Conservation (phyloP, 2,797 vertebrate genomes). For the Clarias laeviceps region DNA sequence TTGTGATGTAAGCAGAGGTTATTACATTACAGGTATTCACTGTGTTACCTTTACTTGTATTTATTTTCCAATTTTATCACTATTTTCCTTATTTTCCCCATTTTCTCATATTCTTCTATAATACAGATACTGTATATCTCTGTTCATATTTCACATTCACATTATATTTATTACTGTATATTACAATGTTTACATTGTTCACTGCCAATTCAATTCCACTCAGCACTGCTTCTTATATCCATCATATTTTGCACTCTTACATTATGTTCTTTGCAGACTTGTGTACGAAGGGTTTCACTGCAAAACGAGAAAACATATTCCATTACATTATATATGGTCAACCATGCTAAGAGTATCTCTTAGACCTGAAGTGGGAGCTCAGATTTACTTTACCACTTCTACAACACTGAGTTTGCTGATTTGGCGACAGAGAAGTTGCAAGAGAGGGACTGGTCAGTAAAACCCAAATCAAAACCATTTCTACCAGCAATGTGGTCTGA, state of each 20-base stretch:
- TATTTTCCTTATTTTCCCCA: no score
- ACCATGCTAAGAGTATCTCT: neutral
- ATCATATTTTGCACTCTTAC: no score
- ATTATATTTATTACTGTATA: no score
- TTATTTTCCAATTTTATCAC: no score
- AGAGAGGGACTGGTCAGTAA: conserved; percentile 12
- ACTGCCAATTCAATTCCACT: no score
- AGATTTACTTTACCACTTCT: conserved; percentile 12
- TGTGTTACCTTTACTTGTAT: neutral
- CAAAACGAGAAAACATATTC: neutral
- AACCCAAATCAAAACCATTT: conserved; percentile 17
- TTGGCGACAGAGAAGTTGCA: neutral
- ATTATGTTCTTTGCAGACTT: no score
- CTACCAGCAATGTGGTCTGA: conserved; percentile 27
- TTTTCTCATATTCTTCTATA: neutral
- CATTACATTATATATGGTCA: neutral
- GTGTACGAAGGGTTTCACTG: no score
- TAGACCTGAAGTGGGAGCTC: neutral
- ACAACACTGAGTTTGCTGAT: neutral
- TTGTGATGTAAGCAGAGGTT: neutral
- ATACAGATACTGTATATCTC: no score
- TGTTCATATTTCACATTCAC: no score
- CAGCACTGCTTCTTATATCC: no score
- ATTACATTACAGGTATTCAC: neutral
- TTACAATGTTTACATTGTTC: no score